Base-by-base conservation (phyloP, 2,797 vertebrate species). In the Gymnocypris eckloni region DNA sequence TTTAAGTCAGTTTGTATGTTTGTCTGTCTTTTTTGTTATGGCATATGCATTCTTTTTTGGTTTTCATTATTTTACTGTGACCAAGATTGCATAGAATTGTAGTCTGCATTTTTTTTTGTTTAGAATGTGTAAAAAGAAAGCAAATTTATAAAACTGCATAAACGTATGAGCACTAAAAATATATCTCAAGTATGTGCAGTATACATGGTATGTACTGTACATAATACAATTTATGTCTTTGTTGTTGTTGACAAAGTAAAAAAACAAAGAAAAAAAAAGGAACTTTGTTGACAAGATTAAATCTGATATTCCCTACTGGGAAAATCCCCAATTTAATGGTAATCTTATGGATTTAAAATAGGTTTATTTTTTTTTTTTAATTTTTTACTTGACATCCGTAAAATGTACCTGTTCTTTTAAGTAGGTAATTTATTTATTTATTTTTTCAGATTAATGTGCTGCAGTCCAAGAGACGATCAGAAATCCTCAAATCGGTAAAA, bases 401-500 rank as follows among this genome's bases (percentile, higher is more conserved):
- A 39, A 75, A 75, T n/a, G 43, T 16, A 37, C 15, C 80, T 18
- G 12, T 43, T 56, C 3, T 70, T 45, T 45, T 9, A 28, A 78
- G 15, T 43, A 9, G 4, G 10, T 6, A 4, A 25, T 78, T 28
- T 25, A 8, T 69, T 15, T 52, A 1, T 82, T 50, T 41, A 41
- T 41, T 54, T 64, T 6, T 83, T 69, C 90, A 99, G 98, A 98
- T 99, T 91, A 99, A 99, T 13, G 98, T 99, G 69, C 97, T 99
- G 85, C 98, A 99, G 90, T 99, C 98, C 88, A 99, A 99, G 94
- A 96, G 97, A 92, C 96, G 98, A 94, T 98, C 98, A 41, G 98
- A 99, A 96, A 98, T 99, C 91, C 95, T 99, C 82, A 99, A 99
- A 97, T 99, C 98, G 86, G 98, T 98, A 94, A 95, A 94, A 2